phyloP scores from a whole-genome alignment of 2,888 invertebrate genomes.

The Heliconius aoede region DNA sequence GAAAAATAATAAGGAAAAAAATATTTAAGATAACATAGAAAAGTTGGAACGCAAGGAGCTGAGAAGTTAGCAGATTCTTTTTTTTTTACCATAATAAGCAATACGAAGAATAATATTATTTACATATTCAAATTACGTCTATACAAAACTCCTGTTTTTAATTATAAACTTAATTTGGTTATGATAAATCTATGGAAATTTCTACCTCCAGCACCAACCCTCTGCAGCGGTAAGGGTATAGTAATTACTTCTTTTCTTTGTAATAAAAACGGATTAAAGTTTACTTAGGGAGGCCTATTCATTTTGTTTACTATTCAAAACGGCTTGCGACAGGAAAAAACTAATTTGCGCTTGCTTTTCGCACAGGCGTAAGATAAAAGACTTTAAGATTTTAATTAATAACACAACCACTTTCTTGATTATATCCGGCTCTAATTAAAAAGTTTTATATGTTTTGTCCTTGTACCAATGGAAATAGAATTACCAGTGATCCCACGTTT shows the following conservation, averaged over 20 bases:
- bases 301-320: constrained; percentile 83
- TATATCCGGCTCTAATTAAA: constrained; percentile 47
- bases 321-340: constrained; percentile 76
- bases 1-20: not conserved
- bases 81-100: constrained; percentile 59
- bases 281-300: constrained; percentile 82
- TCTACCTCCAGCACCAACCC: constrained; percentile 80
- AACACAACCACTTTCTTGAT: constrained; percentile 48
- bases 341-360: constrained; percentile 75
- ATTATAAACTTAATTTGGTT: constrained; percentile 84
- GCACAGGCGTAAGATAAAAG: constrained; percentile 57
- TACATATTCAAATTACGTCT: constrained; percentile 82
- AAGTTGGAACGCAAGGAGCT: constrained; percentile 7
- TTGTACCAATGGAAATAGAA: not conserved
- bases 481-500: not conserved
- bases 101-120: constrained; percentile 70
- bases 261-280: constrained; percentile 84
- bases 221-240: constrained; percentile 81
- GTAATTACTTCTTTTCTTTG: constrained; percentile 84
- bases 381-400: constrained; percentile 71
- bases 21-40: not conserved
- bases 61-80: constrained; percentile 51
- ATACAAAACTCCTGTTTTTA: constrained; percentile 83
- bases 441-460: constrained; percentile 21
- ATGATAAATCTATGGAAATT: constrained; percentile 84